Conservation (phyloP, 1,140 invertebrate genomes). For the Cherax destructor region DNA sequence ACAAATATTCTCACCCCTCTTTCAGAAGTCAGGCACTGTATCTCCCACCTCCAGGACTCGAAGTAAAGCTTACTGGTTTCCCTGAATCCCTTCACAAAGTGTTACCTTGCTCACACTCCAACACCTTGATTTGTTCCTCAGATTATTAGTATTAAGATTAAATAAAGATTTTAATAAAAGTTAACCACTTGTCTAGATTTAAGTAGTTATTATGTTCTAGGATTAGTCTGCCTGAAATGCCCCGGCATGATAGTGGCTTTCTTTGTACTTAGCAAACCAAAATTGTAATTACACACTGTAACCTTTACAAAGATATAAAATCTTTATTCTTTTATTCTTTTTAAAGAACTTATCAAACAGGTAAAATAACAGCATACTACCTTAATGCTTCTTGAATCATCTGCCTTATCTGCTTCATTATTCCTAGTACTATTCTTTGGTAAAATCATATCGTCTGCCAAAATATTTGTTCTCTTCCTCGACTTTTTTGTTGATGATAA, state of each 20-base stretch:
- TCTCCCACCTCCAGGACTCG: background rate
- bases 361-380: background rate
- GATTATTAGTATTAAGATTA: too few species aligned
- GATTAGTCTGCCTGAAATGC: too few species aligned
- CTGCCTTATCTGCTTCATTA: background rate
- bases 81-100: too few species aligned
- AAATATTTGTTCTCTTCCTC: background rate
- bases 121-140: too few species aligned
- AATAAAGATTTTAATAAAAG: too few species aligned
- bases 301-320: background rate
- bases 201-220: too few species aligned
- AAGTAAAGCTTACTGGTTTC: background rate
- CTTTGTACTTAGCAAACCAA: too few species aligned
- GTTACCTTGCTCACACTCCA: too few species aligned
- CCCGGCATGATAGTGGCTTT: too few species aligned
- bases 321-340: background rate
- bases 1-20: too few species aligned
- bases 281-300: too few species aligned
- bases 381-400: background rate
- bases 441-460: background rate
- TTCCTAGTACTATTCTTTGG: background rate
- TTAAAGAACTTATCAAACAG: background rate
- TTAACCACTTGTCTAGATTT: too few species aligned
- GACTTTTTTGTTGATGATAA: background rate
- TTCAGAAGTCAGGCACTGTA: background rate